A percentile compares a stretch with the other conserved stretches of the same genome.
These are phyloP conservation scores for Drosophila ironensis DNA, from an alignment of 1,140 invertebrate species.

Conservation along the genomic window DNA sequence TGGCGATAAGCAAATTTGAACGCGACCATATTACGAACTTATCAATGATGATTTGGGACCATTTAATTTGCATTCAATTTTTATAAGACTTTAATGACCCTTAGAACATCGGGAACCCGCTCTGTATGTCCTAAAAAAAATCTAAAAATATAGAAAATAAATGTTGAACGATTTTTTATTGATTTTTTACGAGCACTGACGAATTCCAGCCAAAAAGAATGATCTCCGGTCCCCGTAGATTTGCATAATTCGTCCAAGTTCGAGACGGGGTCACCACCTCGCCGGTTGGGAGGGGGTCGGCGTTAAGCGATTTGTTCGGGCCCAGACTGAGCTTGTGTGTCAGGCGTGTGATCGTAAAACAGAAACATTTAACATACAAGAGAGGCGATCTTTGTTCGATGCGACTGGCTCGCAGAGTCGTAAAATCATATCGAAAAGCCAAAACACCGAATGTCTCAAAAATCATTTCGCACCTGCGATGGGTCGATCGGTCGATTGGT, in stretches of 20 bases:
- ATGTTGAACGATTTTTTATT: conserved; percentile 53
- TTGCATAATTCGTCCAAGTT: conserved; percentile 47
- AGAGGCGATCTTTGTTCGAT: conserved; percentile 8
- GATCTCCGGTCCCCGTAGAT: conserved; percentile 29
- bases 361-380: conserved; percentile 41
- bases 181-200: conserved; percentile 57
- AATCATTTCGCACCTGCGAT: conserved; percentile 65
- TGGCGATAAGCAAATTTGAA: conserved; percentile 59
- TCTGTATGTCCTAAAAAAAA: conserved; percentile 9
- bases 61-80: conserved; percentile 70
- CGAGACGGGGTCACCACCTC: conserved; percentile 21
- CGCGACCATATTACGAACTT: conserved; percentile 31
- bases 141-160: conserved; percentile 21
- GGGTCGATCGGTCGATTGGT: conserved; percentile 17
- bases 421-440: conserved; percentile 60
- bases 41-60: conserved; percentile 45
- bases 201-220: conserved; percentile 54
- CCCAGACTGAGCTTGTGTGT: background rate
- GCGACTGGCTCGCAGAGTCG: conserved; percentile 41
- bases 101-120: conserved; percentile 26
- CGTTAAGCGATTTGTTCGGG: conserved; percentile 68
- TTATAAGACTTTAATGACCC: conserved; percentile 60
- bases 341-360: conserved; percentile 66
- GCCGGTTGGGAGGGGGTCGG: conserved; percentile 14
- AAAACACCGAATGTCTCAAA: conserved; percentile 46